A percentile compares a stretch with the other conserved stretches of the same genome.
These are phyloP conservation scores for Lathamus discolor DNA, from an alignment of 2,113 vertebrate species.

Conservation along the genomic window DNA sequence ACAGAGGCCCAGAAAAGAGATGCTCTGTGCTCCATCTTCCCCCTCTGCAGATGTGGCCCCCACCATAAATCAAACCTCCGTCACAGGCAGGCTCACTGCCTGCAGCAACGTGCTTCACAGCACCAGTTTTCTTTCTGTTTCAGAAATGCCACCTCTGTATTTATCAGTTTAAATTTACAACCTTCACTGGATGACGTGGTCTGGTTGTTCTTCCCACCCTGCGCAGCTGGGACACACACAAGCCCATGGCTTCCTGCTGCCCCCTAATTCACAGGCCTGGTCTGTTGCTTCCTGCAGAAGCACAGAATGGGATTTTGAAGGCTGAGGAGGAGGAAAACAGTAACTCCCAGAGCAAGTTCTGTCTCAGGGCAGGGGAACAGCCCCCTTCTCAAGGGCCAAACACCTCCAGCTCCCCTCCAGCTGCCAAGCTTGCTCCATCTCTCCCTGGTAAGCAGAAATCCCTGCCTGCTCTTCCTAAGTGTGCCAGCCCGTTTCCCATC, in stretches of 20 bases:
- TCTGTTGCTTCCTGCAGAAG: not conserved
- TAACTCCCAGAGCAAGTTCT: not conserved
- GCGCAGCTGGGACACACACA: rapidly evolving
- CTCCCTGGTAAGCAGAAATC: not conserved
- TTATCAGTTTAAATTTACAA: not conserved
- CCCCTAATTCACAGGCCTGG: not conserved
- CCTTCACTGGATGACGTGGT: rapidly evolving
- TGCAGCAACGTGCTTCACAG: rapidly evolving
- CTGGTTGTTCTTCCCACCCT: not conserved
- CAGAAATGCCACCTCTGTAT: not conserved
- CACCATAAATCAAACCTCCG: not conserved
- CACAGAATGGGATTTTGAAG: not conserved
- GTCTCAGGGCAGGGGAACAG: not conserved
- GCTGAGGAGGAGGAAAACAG: not conserved
- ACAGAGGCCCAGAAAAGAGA: not conserved
- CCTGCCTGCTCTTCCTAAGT: not conserved
- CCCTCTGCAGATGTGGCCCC: not conserved
- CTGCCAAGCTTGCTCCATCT: not conserved
- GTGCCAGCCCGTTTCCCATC: not conserved
- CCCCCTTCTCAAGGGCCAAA: not conserved
- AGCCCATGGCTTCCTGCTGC: not conserved
- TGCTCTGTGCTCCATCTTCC: not conserved
- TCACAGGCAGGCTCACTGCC: not conserved
- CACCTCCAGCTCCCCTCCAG: not conserved
- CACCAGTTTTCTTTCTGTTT: not conserved